Base-by-base conservation (phyloP, 2,113 vertebrate species). In the Plecotus auritus region DNA sequence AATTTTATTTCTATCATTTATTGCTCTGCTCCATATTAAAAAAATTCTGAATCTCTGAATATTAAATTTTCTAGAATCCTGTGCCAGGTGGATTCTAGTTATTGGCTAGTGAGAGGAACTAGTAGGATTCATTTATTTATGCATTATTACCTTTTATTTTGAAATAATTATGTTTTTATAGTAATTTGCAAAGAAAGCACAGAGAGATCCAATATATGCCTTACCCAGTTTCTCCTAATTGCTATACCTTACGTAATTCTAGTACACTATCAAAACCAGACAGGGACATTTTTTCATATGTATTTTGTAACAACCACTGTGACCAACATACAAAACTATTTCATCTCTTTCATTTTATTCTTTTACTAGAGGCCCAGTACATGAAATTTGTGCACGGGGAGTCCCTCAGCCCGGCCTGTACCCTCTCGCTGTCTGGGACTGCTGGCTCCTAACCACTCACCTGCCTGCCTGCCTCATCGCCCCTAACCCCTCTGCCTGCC, bases 121-220 rank as follows among this genome's bases (percentile, higher is more conserved):
- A 8, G 7, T 30, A 76, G 4, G 7, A 82, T 42, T 51, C 37
- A 78, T 66, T 76, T 32, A 70, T 17, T 76, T 45, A 64, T 9
- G 0, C 13, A 56, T 54, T 70, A 61, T 64, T 80, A 13, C 9
- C 28, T 35, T 90, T 85, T 23, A 82, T 59, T 77, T 87, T 64
- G 26, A 89, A 90, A 51, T 72, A 49, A 85, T 32, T 64, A 45
- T 59, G 30, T 72, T 74, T 88, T 80, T 32, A 76, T 14, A 86
- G 13, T 54, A 73, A 77, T 73, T 61, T 93, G 10, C 7, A 78
- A 92, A 92, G n/a, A 61, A 37, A 49, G 5, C 22, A 88, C 1
- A 28, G 14, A 85, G 2, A 42, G 4, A 5, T 0, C 0, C 8
- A 51, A 0, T 70, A 9, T 66, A 74, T 0, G 0, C 5, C 22